These are phyloP conservation scores for Zaprionus lachaisei DNA, from an alignment of 1,140 invertebrate species.

Conservation along the genomic window DNA sequence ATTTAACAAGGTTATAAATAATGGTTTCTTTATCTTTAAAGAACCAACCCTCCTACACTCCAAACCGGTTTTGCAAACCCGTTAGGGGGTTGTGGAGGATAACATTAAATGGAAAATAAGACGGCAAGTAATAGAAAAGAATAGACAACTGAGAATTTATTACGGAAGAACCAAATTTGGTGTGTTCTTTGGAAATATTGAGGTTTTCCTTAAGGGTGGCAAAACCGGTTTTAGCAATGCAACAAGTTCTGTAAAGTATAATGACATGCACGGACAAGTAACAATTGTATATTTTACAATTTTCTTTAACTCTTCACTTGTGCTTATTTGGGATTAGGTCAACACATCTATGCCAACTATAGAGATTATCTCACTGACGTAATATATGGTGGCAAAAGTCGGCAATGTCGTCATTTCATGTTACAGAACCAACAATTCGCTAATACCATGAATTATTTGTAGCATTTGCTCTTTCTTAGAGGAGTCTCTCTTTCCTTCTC, in stretches of 20 bases:
- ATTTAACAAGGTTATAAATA: too few species aligned
- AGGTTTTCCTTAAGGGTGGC: neutral
- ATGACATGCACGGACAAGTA: neutral
- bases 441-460: neutral
- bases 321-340: neutral
- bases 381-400: neutral
- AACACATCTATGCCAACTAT: neutral
- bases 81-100: neutral
- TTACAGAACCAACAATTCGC: constrained; percentile 4
- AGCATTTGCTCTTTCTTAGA: constrained; percentile 7
- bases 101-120: neutral
- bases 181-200: neutral
- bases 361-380: neutral
- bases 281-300: neutral
- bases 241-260: neutral
- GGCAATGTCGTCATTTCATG: neutral
- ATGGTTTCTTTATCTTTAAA: too few species aligned
- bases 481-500: constrained; percentile 17
- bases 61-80: neutral
- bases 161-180: neutral
- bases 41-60: too few species aligned
- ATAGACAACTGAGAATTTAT: neutral
- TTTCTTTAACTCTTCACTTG: neutral
- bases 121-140: neutral
- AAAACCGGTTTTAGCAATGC: neutral